Evolutionary conservation across 2,888 invertebrate species (phyloP).

Genomic region (Neuroscelio doddi): DNA sequence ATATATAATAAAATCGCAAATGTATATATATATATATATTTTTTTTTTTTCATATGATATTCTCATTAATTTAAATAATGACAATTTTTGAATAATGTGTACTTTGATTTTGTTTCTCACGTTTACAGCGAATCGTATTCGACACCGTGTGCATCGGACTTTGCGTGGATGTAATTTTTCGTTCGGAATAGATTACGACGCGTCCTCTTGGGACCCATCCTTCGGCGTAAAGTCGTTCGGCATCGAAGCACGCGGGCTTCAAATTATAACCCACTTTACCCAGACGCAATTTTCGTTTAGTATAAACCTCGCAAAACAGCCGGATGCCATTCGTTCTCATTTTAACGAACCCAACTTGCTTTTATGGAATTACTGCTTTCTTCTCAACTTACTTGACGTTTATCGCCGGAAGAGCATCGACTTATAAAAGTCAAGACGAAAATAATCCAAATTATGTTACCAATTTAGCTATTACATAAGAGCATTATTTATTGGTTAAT

Average conservation of each 20-base stretch:
- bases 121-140: background rate
- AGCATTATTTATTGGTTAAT: too few relatives aligned
- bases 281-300: background rate
- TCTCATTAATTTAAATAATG: too few relatives aligned
- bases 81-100: too few relatives aligned
- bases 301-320: background rate
- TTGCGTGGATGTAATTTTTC: background rate
- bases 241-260: background rate
- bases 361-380: background rate
- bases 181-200: background rate
- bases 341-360: background rate
- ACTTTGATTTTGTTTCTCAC: background rate
- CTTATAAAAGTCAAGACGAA: background rate
- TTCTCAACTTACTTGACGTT: background rate
- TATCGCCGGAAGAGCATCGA: conserved; percentile 9
- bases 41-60: background rate
- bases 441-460: background rate
- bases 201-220: too few relatives aligned
- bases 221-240: too few relatives aligned
- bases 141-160: too few relatives aligned
- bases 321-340: conserved; percentile 1
- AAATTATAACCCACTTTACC: background rate
- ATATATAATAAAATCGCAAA: background rate
- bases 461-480: too few relatives aligned
- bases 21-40: too few relatives aligned